Evolutionary conservation across 2,888 invertebrate genomes (phyloP).

Genomic region (Cacoxenus indagator): DNA sequence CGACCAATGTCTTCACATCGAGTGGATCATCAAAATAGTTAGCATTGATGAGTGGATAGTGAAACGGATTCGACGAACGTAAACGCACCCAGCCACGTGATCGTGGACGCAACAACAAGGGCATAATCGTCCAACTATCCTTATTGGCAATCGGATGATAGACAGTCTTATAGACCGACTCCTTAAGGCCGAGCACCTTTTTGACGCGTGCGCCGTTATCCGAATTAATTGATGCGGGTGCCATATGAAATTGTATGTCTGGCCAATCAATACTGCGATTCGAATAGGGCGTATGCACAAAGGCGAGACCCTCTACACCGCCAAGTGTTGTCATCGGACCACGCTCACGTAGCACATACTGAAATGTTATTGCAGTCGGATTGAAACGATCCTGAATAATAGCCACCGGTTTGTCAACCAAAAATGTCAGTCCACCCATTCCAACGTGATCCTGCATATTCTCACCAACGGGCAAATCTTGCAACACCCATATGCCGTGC

Average conservation of each 20-base stretch:
- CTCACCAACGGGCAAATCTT: constrained; percentile 83
- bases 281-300: constrained; percentile 87
- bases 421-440: constrained; percentile 77
- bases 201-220: constrained; percentile 82
- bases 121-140: constrained; percentile 85
- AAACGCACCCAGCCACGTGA: constrained; percentile 85
- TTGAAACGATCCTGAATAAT: constrained; percentile 85
- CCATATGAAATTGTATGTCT: constrained; percentile 93
- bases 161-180: constrained; percentile 83
- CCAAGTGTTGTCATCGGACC: constrained; percentile 91
- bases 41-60: constrained; percentile 90
- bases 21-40: constrained; percentile 89
- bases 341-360: constrained; percentile 82
- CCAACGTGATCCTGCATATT: constrained; percentile 92
- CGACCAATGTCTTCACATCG: constrained; percentile 85
- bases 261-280: constrained; percentile 85
- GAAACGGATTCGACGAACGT: constrained; percentile 85
- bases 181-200: constrained; percentile 85
- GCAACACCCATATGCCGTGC: constrained; percentile 80
- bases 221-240: constrained; percentile 88
- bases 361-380: constrained; percentile 83
- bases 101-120: constrained; percentile 83
- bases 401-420: constrained; percentile 86
- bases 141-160: constrained; percentile 85
- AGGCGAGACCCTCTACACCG: constrained; percentile 89